phyloP scores from a whole-genome alignment of 1,140 invertebrate genomes.

The Eueides isabella region DNA sequence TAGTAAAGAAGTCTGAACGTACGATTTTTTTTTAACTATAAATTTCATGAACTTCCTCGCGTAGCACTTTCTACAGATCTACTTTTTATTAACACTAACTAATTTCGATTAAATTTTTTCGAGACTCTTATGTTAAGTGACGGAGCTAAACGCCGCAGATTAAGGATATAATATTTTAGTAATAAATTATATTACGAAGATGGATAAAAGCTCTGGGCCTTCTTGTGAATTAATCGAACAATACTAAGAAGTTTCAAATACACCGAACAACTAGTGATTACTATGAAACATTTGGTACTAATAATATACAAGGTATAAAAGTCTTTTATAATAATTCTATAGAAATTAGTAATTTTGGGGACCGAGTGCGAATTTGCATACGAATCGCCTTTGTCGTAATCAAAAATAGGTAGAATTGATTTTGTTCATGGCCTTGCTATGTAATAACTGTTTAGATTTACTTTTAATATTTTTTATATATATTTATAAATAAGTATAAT shows the following conservation, averaged over 20 bases:
- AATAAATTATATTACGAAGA: no score
- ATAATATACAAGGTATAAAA: slow-evolving; percentile 1
- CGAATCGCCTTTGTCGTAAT: not conserved
- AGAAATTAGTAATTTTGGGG: slow-evolving; percentile 11
- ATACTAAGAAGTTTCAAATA: slow-evolving; percentile 3
- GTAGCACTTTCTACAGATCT: no score
- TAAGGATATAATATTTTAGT: no score
- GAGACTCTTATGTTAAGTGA: no score
- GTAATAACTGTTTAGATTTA: not conserved
- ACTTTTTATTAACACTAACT: no score
- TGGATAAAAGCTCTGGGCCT: no score
- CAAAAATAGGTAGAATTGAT: slow-evolving; percentile 11
- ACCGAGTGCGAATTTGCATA: slow-evolving; percentile 2
- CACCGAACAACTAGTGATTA: not conserved
- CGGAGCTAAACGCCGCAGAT: no score
- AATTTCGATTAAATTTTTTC: no score
- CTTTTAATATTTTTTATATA: not conserved
- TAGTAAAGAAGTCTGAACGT: no score
- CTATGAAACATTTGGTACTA: not conserved
- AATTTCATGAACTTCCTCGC: no score
- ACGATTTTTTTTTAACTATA: no score
- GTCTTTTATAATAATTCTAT: slow-evolving; percentile 8
- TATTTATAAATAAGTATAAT: no score
- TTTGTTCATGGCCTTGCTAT: not conserved
- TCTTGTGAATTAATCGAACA: not conserved